Evolutionary conservation across 2,113 vertebrate genomes (phyloP), one percentile per base, ranked within the genome.

Genomic region (Aspidoscelis tigris): DNA sequence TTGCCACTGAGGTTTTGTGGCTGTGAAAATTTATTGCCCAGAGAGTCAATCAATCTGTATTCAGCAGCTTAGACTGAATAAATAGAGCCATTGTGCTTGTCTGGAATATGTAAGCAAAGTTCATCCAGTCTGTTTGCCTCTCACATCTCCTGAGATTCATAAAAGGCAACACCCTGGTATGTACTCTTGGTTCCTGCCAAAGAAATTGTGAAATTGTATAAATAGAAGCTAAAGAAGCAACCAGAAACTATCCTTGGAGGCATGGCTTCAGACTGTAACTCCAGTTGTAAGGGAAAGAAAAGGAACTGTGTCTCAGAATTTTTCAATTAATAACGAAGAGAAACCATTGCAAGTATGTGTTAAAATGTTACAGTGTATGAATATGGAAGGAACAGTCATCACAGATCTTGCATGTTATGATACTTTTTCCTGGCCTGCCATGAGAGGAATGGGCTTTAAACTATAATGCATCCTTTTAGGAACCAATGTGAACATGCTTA

Each of bases 51-150:
- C 76, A 80, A 80, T 85, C 95, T 95, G 94, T 94, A 96, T 96
- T 95, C 94, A 95, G 90, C 93, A 89, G 96, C 96, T 96, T 96
- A 95, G 94, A 90, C 95, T 95, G 95, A 95, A 96, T 97, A 97
- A 97, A 96, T 96, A 96, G 95, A 96, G 93, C 95, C 96, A 95
- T 96, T 97, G 96, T 97, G 92, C 94, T 95, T 95, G 95, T 96
- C 95, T 96, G 95, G 96, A 96, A 95, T 96, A 95, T 95, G 95
- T 96, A 96, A 95, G 96, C 93, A 94, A 95, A 95, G 96, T 97
- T 96, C 95, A 96, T 95, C 92, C 91, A 95, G 91, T 94, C 94
- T 94, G 94, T 93, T 87, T 96, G 95, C 96, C 94, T 96, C 95
- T 95, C 91, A 91, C 93, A 93, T 96, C 96, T 95, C 93, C 84